Base-by-base conservation (phyloP, 1,140 invertebrate species). In the Phenacoccus solenopsis region DNA sequence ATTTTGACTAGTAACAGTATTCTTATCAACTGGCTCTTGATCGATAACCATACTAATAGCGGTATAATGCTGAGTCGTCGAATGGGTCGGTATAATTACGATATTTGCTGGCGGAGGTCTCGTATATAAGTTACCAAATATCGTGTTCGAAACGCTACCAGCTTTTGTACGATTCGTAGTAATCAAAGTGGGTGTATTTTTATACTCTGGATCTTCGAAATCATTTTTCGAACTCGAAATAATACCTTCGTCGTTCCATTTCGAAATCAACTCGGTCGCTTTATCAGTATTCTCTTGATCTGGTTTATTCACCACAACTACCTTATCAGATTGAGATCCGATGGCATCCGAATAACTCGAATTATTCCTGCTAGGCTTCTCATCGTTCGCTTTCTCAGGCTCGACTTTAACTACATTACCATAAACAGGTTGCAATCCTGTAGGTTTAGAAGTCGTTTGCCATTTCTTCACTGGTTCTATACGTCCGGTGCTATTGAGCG, bases 41-140 rank as follows among this genome's bases (percentile, higher is more conserved):
- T 72, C 73, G 21, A 73, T 32, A 16, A 75, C 71, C 35, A 75
- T 72, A 68, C 74, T 74, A n/a, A 75, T 74, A 30, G 73, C 73
- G 30, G 70, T 73, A 38, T 74, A 73, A 49, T 73, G 68, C 10
- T 70, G 70, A 25, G 72, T 69, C 1, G 72, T 70, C 13, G 73
- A 59, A 49, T 73, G 71, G 13, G 73, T 74, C 13, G 74, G 73
- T 72, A 74, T 75, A 12, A 73, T 74, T 13, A 71, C 69, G 20
- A 69, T 69, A 38, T 32, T 71, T 1, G 70, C 71, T 27, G 73
- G 73, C 32, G 69, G 72, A 56, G 72, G 59, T 24, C 59, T 10
- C 4, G 59, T 64, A 22, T 64, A 64, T 16, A 64, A 16, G 16
- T 64, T 64, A 64, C 59, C 59, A 64, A 64, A 64, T 5, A 64